These are phyloP conservation scores for Fregetta grallaria DNA, from an alignment of 2,113 vertebrate genomes.

Conservation along the genomic window DNA sequence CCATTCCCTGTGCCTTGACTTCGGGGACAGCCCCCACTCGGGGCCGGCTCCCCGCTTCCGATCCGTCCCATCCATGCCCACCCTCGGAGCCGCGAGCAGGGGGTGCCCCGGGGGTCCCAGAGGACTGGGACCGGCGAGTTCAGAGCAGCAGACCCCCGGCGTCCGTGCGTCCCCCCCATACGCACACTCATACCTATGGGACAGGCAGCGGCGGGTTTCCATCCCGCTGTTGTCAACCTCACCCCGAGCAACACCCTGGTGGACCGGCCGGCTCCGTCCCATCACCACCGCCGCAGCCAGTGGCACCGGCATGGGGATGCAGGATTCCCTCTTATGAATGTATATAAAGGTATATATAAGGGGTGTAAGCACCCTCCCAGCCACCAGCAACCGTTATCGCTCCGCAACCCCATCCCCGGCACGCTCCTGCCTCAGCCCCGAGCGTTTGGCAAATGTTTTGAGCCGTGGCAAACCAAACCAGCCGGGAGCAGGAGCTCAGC, in stretches of 20 bases:
- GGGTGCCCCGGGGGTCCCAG: neutral
- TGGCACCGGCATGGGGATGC: neutral
- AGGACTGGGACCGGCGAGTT: neutral
- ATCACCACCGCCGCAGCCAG: too few species aligned
- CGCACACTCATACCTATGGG: neutral
- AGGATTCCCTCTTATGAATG: neutral
- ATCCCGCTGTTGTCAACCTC: neutral
- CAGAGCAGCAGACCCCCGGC: neutral
- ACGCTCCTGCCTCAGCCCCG: accelerated
- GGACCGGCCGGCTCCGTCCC: neutral
- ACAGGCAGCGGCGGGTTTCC: neutral
- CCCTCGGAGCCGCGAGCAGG: neutral
- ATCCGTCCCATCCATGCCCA: neutral
- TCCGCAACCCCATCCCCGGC: neutral
- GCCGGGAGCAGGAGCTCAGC: accelerated
- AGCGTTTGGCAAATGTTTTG: neutral
- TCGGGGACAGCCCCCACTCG: neutral
- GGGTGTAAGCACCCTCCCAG: neutral
- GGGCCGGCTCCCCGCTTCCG: neutral
- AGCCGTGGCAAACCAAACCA: accelerated
- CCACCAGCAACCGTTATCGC: neutral
- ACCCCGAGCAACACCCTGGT: neutral
- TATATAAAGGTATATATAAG: neutral
- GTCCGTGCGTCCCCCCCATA: neutral
- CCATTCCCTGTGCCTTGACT: conserved; percentile 68